phyloP scores from a whole-genome alignment of 37 sponge, comb jelly and placozoan species.

The Bolinopsis microptera region DNA sequence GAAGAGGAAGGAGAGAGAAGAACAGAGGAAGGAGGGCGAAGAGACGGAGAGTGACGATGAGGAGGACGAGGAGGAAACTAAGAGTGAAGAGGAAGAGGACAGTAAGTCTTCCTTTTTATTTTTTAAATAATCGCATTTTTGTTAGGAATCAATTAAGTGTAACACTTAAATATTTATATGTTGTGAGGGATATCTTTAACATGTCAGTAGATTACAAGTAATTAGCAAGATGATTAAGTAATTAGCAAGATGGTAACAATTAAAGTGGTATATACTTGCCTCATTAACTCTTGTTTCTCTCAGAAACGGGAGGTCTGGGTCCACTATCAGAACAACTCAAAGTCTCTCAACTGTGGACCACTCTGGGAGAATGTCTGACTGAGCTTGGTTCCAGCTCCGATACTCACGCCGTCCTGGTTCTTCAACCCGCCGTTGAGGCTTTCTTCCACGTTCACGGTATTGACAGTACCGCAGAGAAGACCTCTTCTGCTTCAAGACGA shows the following conservation, averaged over 20 bases:
- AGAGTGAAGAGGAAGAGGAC: conserved; percentile 1
- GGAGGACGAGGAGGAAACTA: background rate
- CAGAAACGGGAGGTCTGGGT: conserved; percentile 55
- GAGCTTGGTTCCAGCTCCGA: conserved; percentile 81
- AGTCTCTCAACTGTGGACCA: conserved; percentile 83
- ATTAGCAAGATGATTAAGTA: too few species aligned
- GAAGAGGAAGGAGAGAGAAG: conserved; percentile 47
- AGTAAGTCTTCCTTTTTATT: conserved; percentile 34
- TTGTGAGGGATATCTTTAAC: too few species aligned
- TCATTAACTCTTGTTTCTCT: too few species aligned
- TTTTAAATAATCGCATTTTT: background rate
- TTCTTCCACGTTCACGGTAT: conserved; percentile 95
- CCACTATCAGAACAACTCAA: conserved; percentile 79
- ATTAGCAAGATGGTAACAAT: too few species aligned
- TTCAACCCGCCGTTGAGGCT: conserved; percentile 93
- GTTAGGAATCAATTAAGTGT: background rate
- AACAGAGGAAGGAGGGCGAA: conserved; percentile 1
- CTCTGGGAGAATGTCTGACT: conserved; percentile 83
- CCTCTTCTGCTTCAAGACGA: background rate
- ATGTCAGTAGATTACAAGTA: too few species aligned
- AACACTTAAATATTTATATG: too few species aligned
- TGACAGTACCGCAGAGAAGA: conserved; percentile 50
- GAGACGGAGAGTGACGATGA: background rate
- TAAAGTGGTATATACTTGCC: too few species aligned
- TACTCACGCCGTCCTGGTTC: conserved; percentile 94